These are phyloP conservation scores for Corydoras maculifer DNA, from an alignment of 2,113 vertebrate genomes.

Conservation along the genomic window DNA sequence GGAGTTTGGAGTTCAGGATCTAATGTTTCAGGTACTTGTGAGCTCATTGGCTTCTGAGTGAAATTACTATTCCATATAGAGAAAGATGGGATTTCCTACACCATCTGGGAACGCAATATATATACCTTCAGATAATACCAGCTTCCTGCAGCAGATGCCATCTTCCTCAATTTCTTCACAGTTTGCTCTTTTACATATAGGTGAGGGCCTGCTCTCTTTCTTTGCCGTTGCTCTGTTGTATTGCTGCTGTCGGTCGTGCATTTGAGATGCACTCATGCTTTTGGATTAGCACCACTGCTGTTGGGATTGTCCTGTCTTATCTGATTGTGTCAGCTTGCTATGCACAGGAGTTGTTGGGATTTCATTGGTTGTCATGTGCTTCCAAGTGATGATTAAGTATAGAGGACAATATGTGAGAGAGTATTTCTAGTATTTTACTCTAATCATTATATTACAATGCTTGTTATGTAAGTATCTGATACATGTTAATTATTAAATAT, in stretches of 20 bases:
- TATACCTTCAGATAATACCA: constrained; percentile 71
- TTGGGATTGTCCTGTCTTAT: not conserved
- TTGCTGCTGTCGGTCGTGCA: constrained; percentile 9
- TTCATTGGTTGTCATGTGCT: not conserved
- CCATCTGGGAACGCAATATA: constrained; percentile 79
- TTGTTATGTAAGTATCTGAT: no score
- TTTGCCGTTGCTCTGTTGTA: not conserved
- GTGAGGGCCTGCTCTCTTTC: constrained; percentile 42
- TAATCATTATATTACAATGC: no score
- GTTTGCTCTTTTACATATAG: constrained; percentile 41
- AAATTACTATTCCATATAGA: constrained; percentile 83
- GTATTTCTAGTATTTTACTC: no score
- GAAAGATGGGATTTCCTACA: constrained; percentile 68
- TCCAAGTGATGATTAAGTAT: not conserved
- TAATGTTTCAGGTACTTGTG: constrained; percentile 57
- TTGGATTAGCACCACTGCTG: constrained; percentile 19
- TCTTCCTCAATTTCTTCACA: constrained; percentile 45
- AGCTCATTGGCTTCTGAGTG: constrained; percentile 81
- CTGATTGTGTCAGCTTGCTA: not conserved
- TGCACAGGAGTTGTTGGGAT: constrained; percentile 10
- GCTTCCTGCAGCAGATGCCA: constrained; percentile 48
- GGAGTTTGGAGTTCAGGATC: constrained; percentile 47
- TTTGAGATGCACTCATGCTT: constrained; percentile 19
- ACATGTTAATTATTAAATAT: no score
- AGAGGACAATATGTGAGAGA: no score